Base-by-base conservation (phyloP, 2,888 invertebrate species). In the Calliscelio sp. region DNA sequence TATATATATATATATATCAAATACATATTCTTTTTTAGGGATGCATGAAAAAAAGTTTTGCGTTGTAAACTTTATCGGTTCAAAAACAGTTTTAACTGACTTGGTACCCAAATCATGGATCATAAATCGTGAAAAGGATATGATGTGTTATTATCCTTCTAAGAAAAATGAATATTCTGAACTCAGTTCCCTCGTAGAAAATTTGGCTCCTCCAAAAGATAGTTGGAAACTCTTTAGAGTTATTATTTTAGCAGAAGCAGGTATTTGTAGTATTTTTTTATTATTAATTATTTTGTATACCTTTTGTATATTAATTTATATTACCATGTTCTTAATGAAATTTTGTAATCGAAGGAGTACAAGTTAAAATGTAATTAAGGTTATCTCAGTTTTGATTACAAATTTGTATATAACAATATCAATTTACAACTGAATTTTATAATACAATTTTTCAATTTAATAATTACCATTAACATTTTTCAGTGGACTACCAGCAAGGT, bases 121-220 rank as follows among this genome's bases (percentile, higher is more conserved):
- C 22, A 38, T 22, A 38, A 20, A 22, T 38, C 22, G 14, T 16
- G 38, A 59, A 10, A 38, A 38, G 14, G 14, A 22, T 38, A 59
- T 38, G 3, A 35, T 57, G 16, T 59, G 59, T 22, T 59, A 7
- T 4, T 59, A 59, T 38, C 59, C n/a, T n/a, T n/a, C 38, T 14
- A 59, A 59, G 22, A 59, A 59, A 18, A 18, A 28, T 38, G 38
- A 59, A 59, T 59, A 59, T 59, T 11, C 24, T 14, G 5, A 35
- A 38, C 38, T 59, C 2, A 14, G 6, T 35, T 20, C 35, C 35
- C 22, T 22, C 14, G 59, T 59, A 2, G 14, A 59, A 59, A 59
- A 38, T 20, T 59, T 38, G 25, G 38, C 35, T 38, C 38, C 22
- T 20, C 59, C 38, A 38, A 35, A 59, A 14, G 4, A 35, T 14